Evolutionary conservation across 2,888 invertebrate genomes (phyloP), one percentile per base, ranked within the genome.

Genomic region (Limenitis camilla): DNA sequence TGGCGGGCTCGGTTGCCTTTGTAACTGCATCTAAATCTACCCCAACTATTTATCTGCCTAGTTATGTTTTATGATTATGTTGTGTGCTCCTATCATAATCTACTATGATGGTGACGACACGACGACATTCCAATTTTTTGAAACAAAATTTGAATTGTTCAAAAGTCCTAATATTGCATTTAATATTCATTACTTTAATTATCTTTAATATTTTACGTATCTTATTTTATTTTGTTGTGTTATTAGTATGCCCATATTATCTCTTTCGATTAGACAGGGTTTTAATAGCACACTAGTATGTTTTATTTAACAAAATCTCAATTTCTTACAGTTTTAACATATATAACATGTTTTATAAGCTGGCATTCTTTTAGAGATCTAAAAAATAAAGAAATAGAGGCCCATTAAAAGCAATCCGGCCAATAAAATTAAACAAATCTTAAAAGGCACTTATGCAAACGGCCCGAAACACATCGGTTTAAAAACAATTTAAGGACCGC

Each of bases 1-100:
- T 81, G 75, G 77, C 76, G 63, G 68, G 75, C 78, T 80, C 77
- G 76, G 79, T 76, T 77, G 81, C 84, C 78, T 84, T 80, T 81
- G 81, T 84, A 84, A 81, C 76, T 83, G 79, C 78, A 81, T 77
- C 81, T 78, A 82, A 84, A 84, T 82, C 81, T 78, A 77, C 72
- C 69, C 67, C 68, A 69, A 69, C 68, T 72, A 66, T 71, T 66
- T 70, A 69, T 72, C 66, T 58, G 64, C 62, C 65, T 71, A 66
- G 75, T 74, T 76, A 72, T 71, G 64, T 60, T 67, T 69, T 71
- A 52, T 51, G 52, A 57, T 56, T 49, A 52, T 47, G 43, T 42
- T 52, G 11, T n/a, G n/a, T n/a, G n/a, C n/a, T n/a, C 31, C 39
- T 48, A 48, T 49, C 36, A 51, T 46, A 41, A 40, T 46, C 11